phyloP scores from a whole-genome alignment of 1,140 invertebrate species.

The Gonioctena quinquepunctata region DNA sequence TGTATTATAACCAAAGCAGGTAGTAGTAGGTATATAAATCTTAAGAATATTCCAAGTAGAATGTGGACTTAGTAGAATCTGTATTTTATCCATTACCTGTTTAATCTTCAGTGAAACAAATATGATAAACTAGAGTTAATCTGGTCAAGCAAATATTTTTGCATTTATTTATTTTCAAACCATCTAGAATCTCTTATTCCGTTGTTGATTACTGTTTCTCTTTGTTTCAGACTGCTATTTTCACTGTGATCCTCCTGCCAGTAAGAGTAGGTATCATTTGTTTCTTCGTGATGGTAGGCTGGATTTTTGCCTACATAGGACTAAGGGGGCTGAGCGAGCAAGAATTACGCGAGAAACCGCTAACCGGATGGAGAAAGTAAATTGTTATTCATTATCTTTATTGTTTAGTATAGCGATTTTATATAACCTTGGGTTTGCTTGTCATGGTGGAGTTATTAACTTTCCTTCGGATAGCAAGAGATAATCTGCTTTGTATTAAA shows the following conservation, averaged over 20 bases:
- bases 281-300: constrained; percentile 75
- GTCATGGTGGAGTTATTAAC: neutral
- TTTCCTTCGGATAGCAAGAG: neutral
- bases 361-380: constrained; percentile 83
- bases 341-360: constrained; percentile 72
- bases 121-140: too few species aligned
- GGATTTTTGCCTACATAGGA: constrained; percentile 79
- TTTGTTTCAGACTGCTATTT: constrained; percentile 74
- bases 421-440: neutral
- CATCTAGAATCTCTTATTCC: too few species aligned
- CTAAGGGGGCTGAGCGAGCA: constrained; percentile 76
- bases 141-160: too few species aligned
- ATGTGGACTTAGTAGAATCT: too few species aligned
- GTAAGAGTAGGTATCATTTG: constrained; percentile 76
- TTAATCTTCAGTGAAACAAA: too few species aligned
- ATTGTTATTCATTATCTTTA: neutral
- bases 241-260: constrained; percentile 77
- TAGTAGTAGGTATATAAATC: too few species aligned
- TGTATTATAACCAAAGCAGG: too few species aligned
- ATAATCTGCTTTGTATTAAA: too few species aligned
- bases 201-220: constrained; percentile 10
- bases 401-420: neutral
- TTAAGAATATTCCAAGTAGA: too few species aligned
- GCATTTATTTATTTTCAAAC: too few species aligned
- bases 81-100: too few species aligned